These are phyloP conservation scores for Brachionus koreanus DNA, from an alignment of 1,140 invertebrate species.

Conservation along the genomic window DNA sequence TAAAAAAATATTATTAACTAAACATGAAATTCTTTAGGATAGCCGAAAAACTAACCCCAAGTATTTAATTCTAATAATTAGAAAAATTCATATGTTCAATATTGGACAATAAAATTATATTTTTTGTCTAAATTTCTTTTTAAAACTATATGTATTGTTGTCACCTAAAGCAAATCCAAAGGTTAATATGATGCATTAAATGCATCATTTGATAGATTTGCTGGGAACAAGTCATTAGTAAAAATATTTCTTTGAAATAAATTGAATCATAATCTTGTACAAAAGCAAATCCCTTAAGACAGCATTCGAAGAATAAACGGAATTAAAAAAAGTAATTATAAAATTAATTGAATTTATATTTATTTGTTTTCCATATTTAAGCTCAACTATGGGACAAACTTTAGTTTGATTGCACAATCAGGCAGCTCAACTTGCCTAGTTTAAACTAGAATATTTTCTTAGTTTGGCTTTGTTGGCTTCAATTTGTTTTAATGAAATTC, in stretches of 20 bases:
- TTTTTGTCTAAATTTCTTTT: background rate
- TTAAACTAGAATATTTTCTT: background rate
- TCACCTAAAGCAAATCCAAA: background rate
- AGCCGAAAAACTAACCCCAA: background rate
- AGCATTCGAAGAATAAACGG: background rate
- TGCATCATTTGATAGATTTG: background rate
- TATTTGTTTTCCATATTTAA: background rate
- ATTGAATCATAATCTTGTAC: background rate
- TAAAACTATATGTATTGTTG: background rate
- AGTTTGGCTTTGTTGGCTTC: background rate
- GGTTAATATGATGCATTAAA: background rate
- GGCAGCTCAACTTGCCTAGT: background rate
- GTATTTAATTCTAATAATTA: background rate
- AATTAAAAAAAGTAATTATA: slow-evolving; percentile 12
- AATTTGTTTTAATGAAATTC: slow-evolving; percentile 23
- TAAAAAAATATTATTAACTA: background rate
- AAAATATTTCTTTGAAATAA: background rate
- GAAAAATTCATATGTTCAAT: background rate
- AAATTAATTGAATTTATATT: background rate
- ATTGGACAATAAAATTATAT: background rate
- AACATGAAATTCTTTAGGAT: background rate
- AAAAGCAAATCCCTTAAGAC: background rate
- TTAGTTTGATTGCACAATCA: background rate
- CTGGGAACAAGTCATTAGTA: background rate
- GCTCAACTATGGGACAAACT: background rate